Percentiles rank a stretch among this genome's conserved stretches.
Conservation (phyloP, 2,113 vertebrate genomes). For the Centropristis striata region DNA sequence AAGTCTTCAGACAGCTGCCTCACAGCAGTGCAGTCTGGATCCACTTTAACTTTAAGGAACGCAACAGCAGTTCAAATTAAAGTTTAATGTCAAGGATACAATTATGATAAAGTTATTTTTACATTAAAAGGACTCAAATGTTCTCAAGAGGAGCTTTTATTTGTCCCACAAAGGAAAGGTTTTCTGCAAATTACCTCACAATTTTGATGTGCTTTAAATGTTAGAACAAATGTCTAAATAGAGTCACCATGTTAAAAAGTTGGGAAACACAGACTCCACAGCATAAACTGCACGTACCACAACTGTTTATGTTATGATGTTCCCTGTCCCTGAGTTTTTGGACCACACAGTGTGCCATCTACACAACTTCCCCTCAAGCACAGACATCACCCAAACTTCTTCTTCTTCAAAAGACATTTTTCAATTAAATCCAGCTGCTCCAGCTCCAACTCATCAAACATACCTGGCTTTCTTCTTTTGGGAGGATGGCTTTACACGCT, state of each 20-base stretch:
- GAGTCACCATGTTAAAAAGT: background rate
- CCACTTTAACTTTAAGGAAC: background rate
- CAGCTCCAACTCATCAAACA: background rate
- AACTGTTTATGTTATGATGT: background rate
- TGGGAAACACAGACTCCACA: background rate
- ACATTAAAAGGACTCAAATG: background rate
- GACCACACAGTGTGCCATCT: background rate
- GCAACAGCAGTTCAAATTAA: background rate
- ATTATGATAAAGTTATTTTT: no score
- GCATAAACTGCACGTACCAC: background rate
- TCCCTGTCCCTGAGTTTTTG: background rate
- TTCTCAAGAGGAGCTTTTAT: background rate
- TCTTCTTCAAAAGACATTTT: background rate
- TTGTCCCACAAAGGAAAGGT: background rate
- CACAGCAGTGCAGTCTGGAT: constrained; percentile 5
- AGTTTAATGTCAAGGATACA: no score
- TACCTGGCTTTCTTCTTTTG: constrained; percentile 79
- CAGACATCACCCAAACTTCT: background rate
- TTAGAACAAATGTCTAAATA: no score
- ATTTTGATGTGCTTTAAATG: background rate
- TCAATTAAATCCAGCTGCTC: background rate
- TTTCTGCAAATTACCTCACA: background rate
- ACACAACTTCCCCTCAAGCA: background rate
- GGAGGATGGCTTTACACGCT: constrained; percentile 13
- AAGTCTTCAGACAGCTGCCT: constrained; percentile 17